These are phyloP conservation scores for Chrysolina oricalcia DNA, from an alignment of 2,888 invertebrate genomes.

Conservation along the genomic window DNA sequence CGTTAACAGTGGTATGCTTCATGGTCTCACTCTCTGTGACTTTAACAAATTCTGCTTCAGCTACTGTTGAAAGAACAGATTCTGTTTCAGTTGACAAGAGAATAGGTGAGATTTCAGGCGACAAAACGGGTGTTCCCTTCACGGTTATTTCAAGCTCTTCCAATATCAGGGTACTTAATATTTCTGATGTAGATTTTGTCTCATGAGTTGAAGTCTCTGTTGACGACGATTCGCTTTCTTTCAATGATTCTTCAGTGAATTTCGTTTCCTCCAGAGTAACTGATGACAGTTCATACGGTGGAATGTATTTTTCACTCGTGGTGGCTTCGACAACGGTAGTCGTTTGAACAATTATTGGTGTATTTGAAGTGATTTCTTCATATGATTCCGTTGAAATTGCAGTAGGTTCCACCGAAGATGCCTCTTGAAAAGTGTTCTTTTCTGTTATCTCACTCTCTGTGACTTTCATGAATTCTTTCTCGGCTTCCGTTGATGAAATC, in stretches of 20 bases:
- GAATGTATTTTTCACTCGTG: not conserved
- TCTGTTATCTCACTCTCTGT: not conserved
- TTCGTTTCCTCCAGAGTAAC: not conserved
- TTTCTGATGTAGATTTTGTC: not conserved
- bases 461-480: not conserved
- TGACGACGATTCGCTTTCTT: not conserved
- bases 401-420: no score
- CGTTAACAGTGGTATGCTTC: not conserved
- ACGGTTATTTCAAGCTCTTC: not conserved
- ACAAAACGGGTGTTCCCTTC: not conserved
- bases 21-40: not conserved
- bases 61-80: not conserved
- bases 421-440: no score
- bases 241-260: not conserved
- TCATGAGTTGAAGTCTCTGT: not conserved
- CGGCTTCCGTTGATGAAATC: not conserved
- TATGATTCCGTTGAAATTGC: not conserved
- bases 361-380: not conserved
- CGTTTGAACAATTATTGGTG: not conserved
- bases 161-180: not conserved
- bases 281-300: not conserved
- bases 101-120: no score
- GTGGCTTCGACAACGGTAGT: not conserved
- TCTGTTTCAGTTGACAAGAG: no score
- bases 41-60: not conserved